Evolutionary conservation across 1,140 invertebrate genomes (phyloP).

Genomic region (Asobara japonica): DNA sequence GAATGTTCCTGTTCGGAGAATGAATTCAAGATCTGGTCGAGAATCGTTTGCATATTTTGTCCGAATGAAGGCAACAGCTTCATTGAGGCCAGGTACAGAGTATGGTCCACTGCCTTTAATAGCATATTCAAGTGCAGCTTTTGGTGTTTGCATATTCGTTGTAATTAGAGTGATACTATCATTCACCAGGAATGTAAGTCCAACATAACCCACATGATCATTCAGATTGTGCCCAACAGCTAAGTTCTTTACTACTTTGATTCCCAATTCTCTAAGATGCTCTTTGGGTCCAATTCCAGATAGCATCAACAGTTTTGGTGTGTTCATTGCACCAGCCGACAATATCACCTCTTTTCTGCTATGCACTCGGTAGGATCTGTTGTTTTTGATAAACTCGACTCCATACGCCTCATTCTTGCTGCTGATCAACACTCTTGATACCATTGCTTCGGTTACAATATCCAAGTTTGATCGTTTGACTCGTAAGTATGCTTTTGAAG

Average conservation of each 20-base stretch:
- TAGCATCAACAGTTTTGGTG: slow-evolving; percentile 77
- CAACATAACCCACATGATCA: slow-evolving; percentile 78
- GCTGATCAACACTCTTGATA: slow-evolving; percentile 71
- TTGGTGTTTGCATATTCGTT: slow-evolving; percentile 61
- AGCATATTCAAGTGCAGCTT: not conserved
- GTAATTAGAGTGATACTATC: slow-evolving; percentile 50
- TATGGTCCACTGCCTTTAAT: slow-evolving; percentile 57
- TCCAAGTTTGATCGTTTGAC: slow-evolving; percentile 75
- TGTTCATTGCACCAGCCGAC: slow-evolving; percentile 75
- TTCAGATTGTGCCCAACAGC: slow-evolving; percentile 77
- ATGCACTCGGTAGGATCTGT: slow-evolving; percentile 59
- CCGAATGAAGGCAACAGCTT: slow-evolving; percentile 65
- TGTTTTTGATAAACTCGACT: slow-evolving; percentile 69
- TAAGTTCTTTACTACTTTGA: slow-evolving; percentile 73
- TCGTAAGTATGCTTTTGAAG: slow-evolving; percentile 71
- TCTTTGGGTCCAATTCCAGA: slow-evolving; percentile 79
- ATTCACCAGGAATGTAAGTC: slow-evolving; percentile 70
- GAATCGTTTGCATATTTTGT: slow-evolving; percentile 65
- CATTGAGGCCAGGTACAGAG: slow-evolving; percentile 65
- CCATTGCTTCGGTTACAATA: slow-evolving; percentile 71
- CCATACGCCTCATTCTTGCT: slow-evolving; percentile 66
- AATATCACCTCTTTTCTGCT: slow-evolving; percentile 75
- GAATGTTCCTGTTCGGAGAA: slow-evolving; percentile 64
- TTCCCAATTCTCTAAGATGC: slow-evolving; percentile 74
- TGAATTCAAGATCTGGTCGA: slow-evolving; percentile 69